Percentiles rank a stretch among this genome's conserved stretches.
Evolutionary conservation across 1,140 invertebrate species (phyloP).

Genomic region (Venustaconcha ellipsiformis): DNA sequence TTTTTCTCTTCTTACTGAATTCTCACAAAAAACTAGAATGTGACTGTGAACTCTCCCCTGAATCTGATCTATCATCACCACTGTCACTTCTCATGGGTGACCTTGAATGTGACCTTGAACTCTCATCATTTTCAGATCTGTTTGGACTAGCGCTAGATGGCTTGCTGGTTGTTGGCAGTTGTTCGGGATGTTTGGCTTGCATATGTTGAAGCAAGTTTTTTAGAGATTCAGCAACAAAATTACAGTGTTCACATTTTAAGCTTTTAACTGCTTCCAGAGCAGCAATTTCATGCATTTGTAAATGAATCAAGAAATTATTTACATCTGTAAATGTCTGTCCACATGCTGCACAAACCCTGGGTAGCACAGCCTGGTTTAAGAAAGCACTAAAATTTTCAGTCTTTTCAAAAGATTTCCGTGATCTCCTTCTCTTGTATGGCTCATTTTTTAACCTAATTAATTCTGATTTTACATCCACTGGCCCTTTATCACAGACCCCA

Average conservation of each 20-base stretch:
- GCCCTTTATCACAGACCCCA: constrained; percentile 31
- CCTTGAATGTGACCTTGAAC: constrained; percentile 29
- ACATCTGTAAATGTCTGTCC: constrained; percentile 54
- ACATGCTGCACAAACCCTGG: constrained; percentile 53
- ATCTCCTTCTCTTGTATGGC: constrained; percentile 66
- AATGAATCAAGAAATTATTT: constrained; percentile 49
- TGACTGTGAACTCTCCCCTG: constrained; percentile 28
- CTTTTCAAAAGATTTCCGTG: constrained; percentile 64
- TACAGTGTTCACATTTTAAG: constrained; percentile 51
- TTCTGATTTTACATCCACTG: constrained; percentile 61
- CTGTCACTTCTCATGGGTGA: constrained; percentile 4
- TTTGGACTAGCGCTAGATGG: no score
- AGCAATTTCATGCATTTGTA: constrained; percentile 55
- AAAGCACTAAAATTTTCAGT: constrained; percentile 51
- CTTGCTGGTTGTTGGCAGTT: constrained; percentile 26
- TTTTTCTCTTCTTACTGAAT: no score
- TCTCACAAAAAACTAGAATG: constrained; percentile 19
- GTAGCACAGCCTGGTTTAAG: constrained; percentile 28
- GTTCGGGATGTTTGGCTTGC: constrained; percentile 44
- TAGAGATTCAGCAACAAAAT: constrained; percentile 44
- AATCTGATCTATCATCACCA: constrained; percentile 25
- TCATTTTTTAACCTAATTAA: constrained; percentile 68
- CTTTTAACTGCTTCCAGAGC: constrained; percentile 41
- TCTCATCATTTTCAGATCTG: constrained; percentile 12
- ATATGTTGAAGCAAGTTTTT: constrained; percentile 50